Evolutionary conservation across 92 coral and sea anemone species (phyloP), one percentile per base, ranked within the genome.

Genomic region (Phenganax marumi): DNA sequence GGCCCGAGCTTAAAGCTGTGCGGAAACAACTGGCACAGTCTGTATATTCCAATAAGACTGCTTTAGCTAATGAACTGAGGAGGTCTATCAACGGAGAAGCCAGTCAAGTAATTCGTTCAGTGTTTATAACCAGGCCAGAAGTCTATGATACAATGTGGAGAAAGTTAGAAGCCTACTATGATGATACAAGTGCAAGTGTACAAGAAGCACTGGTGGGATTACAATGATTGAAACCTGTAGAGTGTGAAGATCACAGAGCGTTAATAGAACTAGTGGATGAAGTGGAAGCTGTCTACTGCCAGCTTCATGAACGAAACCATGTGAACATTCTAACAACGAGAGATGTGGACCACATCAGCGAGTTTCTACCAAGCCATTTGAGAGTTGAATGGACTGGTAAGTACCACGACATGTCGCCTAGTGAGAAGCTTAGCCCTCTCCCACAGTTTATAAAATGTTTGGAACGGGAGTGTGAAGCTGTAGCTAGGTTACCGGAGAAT

Each of bases 81-180:
- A 89, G 89, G 26, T 85, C 76, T 12, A 87, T 89, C 53, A 85
- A 75, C 25, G 87, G 85, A 16, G 87, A 89, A 49, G 89, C 87
- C 13, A 78, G 79, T 65, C 54, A 68, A 23, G 12, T 84, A 16
- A 85, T 90, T 55, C 86, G 72, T 10, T 85, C 90, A 14, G 93
- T 88, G 13, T 90, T 77, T 63, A 80, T 86, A 53, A 91, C 91
- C 12, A 85, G 76, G 33, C 93, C 93, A 56, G 89, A 90, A 66
- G 91, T 89, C 0, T 91, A 86, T 81, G 91, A 84, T 14, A 56
- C 24, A 0, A 88, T 90, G 91, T 90, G 91, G 91, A 76, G 54
- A 39, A 90, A 84, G 46, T 26, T 90, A 68, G 92, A 90, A 52
- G 63, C 50, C 11, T 75, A 87, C 49, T 88, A 86, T 50, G 90